Conservation (phyloP, 2,888 invertebrate species). For the Ophion costatus region DNA sequence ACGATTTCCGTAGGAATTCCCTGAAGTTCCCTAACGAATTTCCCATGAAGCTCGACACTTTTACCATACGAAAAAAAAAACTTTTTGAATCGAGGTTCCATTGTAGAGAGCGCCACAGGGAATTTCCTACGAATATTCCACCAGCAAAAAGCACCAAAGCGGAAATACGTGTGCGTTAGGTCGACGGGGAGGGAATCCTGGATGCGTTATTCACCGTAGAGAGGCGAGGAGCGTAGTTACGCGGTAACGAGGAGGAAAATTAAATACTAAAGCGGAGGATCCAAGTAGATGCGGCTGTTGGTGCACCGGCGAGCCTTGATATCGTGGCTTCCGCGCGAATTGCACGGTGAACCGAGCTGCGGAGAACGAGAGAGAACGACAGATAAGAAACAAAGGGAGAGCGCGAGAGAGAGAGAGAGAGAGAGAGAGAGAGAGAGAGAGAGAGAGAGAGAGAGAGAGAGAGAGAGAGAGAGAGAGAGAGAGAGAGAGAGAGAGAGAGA, state of each 20-base stretch:
- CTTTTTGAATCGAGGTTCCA: too few relatives aligned
- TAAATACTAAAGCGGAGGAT: conserved; percentile 31
- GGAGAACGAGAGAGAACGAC: conserved; percentile 64
- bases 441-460: conserved; percentile 36
- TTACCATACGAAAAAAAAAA: too few relatives aligned
- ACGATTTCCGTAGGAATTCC: too few relatives aligned
- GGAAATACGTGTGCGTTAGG: neutral
- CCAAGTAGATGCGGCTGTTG: conserved; percentile 45
- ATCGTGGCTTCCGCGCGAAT: conserved; percentile 50
- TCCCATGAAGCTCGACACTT: too few relatives aligned
- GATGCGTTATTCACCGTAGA: conserved; percentile 3
- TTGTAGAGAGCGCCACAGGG: too few relatives aligned
- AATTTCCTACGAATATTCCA: too few relatives aligned
- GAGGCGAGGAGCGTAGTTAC: conserved; percentile 12
- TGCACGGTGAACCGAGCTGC: conserved; percentile 47
- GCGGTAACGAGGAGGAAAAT: conserved; percentile 52
- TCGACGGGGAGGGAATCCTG: neutral
- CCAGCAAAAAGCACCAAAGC: neutral
- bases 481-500: conserved; percentile 66
- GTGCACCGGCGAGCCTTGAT: conserved; percentile 47
- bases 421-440: conserved; percentile 68
- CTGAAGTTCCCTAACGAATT: too few relatives aligned
- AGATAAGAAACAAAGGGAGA: conserved; percentile 56
- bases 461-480: conserved; percentile 60
- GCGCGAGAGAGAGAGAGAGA: conserved; percentile 61